Evolutionary conservation across 2,888 invertebrate genomes (phyloP).

Genomic region (Meandrusa payeni): DNA sequence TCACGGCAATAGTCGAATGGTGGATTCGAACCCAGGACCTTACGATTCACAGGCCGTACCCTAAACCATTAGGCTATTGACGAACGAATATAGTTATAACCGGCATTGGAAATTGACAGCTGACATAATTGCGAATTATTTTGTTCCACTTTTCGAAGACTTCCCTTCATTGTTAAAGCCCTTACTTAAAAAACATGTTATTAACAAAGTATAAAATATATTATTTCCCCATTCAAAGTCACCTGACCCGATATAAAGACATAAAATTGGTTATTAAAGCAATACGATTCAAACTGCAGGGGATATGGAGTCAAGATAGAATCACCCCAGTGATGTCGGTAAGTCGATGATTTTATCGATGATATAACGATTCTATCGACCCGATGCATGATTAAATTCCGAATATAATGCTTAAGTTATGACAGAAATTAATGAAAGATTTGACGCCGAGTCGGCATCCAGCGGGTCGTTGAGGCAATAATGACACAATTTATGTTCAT

Average conservation of each 20-base stretch:
- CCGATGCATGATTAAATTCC: constrained; percentile 22
- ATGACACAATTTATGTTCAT: constrained; percentile 24
- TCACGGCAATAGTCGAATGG: too few relatives aligned
- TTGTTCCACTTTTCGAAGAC: too few relatives aligned
- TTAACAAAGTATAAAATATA: not conserved
- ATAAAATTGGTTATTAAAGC: constrained; percentile 14
- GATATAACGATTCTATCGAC: constrained; percentile 20
- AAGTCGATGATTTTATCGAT: constrained; percentile 20
- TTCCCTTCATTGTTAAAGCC: too few relatives aligned
- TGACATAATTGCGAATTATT: too few relatives aligned
- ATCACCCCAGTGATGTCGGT: constrained; percentile 15
- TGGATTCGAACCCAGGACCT: too few relatives aligned
- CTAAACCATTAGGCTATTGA: too few relatives aligned
- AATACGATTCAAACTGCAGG: constrained; percentile 5
- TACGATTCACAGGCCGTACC: too few relatives aligned
- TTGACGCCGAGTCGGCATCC: constrained; percentile 19
- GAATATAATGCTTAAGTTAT: constrained; percentile 24
- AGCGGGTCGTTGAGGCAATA: constrained; percentile 14
- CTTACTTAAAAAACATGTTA: not conserved
- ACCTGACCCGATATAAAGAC: constrained; percentile 4
- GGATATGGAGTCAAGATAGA: constrained; percentile 8
- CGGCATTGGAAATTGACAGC: too few relatives aligned
- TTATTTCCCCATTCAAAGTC: not conserved
- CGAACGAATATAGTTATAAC: too few relatives aligned
- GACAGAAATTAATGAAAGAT: constrained; percentile 24